Base-by-base conservation (phyloP, 2,113 vertebrate genomes). In the Mustela lutreola region DNA sequence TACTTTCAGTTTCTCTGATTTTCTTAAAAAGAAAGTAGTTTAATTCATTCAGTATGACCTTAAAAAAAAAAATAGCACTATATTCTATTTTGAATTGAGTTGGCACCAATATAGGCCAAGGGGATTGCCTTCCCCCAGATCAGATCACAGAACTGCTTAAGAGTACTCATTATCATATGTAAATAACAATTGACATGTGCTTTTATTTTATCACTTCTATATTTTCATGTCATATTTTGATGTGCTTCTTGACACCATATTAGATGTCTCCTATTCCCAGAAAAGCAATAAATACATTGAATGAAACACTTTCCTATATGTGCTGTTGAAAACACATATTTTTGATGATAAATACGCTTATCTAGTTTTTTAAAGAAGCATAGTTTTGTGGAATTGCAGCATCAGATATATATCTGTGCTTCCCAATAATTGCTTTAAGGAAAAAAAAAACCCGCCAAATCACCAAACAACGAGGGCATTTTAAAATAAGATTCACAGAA, bases 21-120 rank as follows among this genome's bases (percentile, higher is more conserved):
- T 93, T 96, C 75, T 95, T 87, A 70, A 85, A 93, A 81, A 93
- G 48, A 79, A 88, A 83, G 71, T 33, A 70, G 73, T 78, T 94
- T 87, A 60, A 93, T 79, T 94, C 42, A 89, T 92, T 94, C 18
- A 75, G 16, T 82, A 48, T 81, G 48, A 33, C 36, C 79, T 92
- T 26, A 9, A 75, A 56, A 8, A 36, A 36, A 36, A 6, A 39
- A 42, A 31, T 63, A 26, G 42, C 36, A n/a, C 22, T 60, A 26
- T 36, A 73, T 86, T 78, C 53, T 89, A 70, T 83, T 94, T 79
- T 95, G 86, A 89, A 87, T 70, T 91, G 60, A 78, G 16, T 36
- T 81, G 56, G 11, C 50, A 48, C 36, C 67, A 56, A 48, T 28
- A 14, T 21, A 36, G 60, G 28, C 24, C 58, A 53, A 73, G 53